A percentile compares a stretch with the other conserved stretches of the same genome.
Evolutionary conservation across 2,888 invertebrate species (phyloP).

Genomic region (Xylota segnis): DNA sequence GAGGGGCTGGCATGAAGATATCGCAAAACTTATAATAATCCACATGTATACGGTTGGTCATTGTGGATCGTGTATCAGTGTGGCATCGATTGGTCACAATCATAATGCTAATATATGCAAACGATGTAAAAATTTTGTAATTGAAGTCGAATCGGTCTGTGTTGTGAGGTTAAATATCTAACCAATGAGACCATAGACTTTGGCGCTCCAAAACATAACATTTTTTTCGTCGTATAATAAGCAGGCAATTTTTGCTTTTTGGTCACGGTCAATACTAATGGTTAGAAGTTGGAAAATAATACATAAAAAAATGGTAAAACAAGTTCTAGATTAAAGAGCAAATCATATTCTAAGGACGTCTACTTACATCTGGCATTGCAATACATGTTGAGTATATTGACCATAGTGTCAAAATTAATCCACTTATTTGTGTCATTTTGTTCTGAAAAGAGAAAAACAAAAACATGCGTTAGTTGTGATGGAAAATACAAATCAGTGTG

Average conservation of each 20-base stretch:
- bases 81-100: constrained; percentile 68
- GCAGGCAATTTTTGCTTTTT: constrained; percentile 39
- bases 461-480: background rate
- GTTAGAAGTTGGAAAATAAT: constrained; percentile 9
- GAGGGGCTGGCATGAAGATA: constrained; percentile 17
- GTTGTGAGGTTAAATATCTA: constrained; percentile 58
- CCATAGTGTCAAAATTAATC: constrained; percentile 81
- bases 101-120: constrained; percentile 65
- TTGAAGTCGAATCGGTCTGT: constrained; percentile 57
- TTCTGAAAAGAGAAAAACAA: constrained; percentile 78
- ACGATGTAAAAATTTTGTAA: constrained; percentile 73
- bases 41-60: constrained; percentile 4
- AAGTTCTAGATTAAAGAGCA: constrained; percentile 52
- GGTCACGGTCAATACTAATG: constrained; percentile 68
- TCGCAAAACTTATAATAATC: constrained; percentile 16
- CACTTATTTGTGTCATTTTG: constrained; percentile 83
- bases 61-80: constrained; percentile 42
- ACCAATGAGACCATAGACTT: constrained; percentile 49
- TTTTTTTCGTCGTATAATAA: too few relatives aligned
- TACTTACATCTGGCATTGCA: constrained; percentile 84
- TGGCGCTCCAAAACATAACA: constrained; percentile 16
- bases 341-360: constrained; percentile 27
- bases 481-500: background rate
- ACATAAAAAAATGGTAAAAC: constrained; percentile 29
- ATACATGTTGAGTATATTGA: constrained; percentile 83